Conservation (phyloP, 1,140 invertebrate genomes). For the Monochamus saltuarius region DNA sequence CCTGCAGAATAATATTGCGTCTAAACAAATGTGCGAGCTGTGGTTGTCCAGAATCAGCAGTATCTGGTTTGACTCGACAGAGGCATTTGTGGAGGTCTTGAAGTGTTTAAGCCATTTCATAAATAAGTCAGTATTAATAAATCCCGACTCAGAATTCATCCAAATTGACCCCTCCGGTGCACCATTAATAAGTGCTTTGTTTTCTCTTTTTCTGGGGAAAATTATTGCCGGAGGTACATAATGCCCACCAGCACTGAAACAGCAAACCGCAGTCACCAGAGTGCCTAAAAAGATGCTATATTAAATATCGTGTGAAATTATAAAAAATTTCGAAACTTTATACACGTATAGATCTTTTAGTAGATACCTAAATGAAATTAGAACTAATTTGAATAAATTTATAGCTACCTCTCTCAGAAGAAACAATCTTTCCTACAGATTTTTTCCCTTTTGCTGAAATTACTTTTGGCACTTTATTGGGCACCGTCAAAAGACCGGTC, state of each 20-base stretch:
- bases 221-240: constrained; percentile 6
- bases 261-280: constrained; percentile 34
- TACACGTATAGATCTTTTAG: no score
- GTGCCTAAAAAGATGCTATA: no score
- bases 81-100: not conserved
- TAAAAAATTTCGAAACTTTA: no score
- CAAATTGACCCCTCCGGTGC: constrained; percentile 18
- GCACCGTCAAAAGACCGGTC: constrained; percentile 32
- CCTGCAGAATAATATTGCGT: constrained; percentile 5
- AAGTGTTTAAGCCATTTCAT: constrained; percentile 16
- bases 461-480: constrained; percentile 49
- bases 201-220: constrained; percentile 20
- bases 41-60: constrained; percentile 25
- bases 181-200: constrained; percentile 31
- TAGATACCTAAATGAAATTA: no score
- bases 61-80: constrained; percentile 6
- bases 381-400: no score
- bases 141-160: constrained; percentile 30
- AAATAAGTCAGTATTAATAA: constrained; percentile 26
- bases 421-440: constrained; percentile 36
- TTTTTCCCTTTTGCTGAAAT: constrained; percentile 41
- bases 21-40: not conserved
- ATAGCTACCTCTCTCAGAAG: constrained; percentile 41
- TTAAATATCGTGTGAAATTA: no score
- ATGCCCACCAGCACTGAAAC: constrained; percentile 27